Evolutionary conservation across 1,140 invertebrate genomes (phyloP), one percentile per base, ranked within the genome.

Genomic region (Anadara kagoshimensis): DNA sequence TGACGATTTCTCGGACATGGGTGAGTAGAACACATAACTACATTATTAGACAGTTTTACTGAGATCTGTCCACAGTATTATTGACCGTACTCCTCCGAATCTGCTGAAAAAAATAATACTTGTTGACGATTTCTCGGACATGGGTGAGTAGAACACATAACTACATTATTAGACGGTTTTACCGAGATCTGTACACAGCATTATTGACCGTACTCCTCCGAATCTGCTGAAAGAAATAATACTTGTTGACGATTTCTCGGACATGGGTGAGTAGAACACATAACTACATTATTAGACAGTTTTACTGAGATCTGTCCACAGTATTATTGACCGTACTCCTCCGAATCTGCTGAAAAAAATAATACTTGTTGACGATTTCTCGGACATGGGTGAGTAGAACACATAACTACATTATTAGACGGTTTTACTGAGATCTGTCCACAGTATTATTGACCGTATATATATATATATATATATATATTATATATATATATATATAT

Each of bases 361-460:
- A 65, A 93, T 97, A 78, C 90, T 97, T 92, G 97, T 36, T 84
- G 97, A 99, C 84, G 97, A 99, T 85, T 98, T 93, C 87, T 99
- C 97, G 0, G 11, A 56, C 10, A 67, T 56, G 51, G 10, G 47
- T 56, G 41, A 41, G 51, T 24, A 24, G 5, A 26, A 16, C 26
- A 3, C 16, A 59, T 24, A 29, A 41, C 12, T 26, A 59, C 20
- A 12, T 54, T 54, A 20, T 53, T 53, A n/a, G 18, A 16, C 47
- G n/a, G 14, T 11, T 1, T 49, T 49, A 49, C 47, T 49, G 10
- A 47, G 45, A 10, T 47, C 8, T 47, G 8, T 47, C 16, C 16
- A 47, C 8, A n/a, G n/a, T n/a, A n/a, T 3, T 22, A 18, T 57
- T 68, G 61, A 24, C 16, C 49, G 61, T 44, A 62, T 71, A 36